Percentiles rank a stretch among this genome's conserved stretches.
These are phyloP conservation scores for Prenolepis imparis DNA, from an alignment of 2,888 invertebrate species.

Conservation along the genomic window DNA sequence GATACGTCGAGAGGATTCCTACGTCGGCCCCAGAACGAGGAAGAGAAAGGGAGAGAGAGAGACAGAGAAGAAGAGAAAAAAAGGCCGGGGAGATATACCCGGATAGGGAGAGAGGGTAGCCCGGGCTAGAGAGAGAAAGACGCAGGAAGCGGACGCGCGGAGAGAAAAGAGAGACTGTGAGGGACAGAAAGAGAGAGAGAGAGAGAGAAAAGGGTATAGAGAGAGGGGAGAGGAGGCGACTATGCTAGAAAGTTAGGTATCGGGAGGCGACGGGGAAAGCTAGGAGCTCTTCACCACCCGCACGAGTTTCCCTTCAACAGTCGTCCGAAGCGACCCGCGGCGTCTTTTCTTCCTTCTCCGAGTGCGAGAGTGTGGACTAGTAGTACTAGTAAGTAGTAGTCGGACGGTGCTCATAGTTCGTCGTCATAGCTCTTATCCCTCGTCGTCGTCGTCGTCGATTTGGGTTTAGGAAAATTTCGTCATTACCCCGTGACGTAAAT, in stretches of 20 bases:
- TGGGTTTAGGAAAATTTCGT: background rate
- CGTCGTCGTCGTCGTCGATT: slow-evolving; percentile 1
- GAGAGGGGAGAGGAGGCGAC: slow-evolving; percentile 49
- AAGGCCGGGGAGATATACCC: background rate
- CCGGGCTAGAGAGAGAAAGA: slow-evolving; percentile 43
- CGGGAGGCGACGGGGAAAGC: slow-evolving; percentile 71
- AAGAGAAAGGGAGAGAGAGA: background rate
- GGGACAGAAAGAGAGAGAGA: slow-evolving; percentile 6
- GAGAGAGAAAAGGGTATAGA: slow-evolving; percentile 6
- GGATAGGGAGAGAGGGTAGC: slow-evolving; percentile 51
- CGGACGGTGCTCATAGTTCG: slow-evolving; percentile 23
- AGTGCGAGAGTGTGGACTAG: slow-evolving; percentile 35
- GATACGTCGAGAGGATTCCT: slow-evolving; percentile 73
- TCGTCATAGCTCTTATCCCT: slow-evolving; percentile 10
- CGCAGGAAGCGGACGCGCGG: slow-evolving; percentile 54
- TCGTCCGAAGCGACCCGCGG: slow-evolving; percentile 63
- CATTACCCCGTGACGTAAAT: slow-evolving; percentile 48
- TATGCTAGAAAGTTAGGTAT: slow-evolving; percentile 69
- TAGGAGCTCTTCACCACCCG: slow-evolving; percentile 73
- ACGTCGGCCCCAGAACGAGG: slow-evolving; percentile 47
- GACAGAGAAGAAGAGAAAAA: slow-evolving; percentile 8
- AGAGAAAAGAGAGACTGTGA: slow-evolving; percentile 43
- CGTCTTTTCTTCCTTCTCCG: slow-evolving; percentile 51
- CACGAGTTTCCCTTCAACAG: slow-evolving; percentile 71
- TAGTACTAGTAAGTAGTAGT: background rate